These are phyloP conservation scores for Tylochromis polylepis DNA, from an alignment of 2,113 vertebrate species.

Conservation along the genomic window DNA sequence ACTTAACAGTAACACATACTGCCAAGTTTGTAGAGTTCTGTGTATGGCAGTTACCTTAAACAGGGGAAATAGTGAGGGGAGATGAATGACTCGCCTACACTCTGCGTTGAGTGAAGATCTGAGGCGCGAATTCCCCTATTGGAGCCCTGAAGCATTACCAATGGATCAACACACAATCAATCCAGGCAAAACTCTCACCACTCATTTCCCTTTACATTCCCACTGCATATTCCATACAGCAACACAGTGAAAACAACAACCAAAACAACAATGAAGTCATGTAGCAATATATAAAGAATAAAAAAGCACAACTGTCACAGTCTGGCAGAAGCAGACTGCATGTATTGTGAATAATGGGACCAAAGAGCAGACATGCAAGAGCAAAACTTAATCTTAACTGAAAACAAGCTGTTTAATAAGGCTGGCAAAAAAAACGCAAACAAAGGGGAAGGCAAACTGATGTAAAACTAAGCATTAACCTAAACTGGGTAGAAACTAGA, in stretches of 20 bases:
- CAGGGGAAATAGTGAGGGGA: neutral
- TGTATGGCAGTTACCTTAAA: neutral
- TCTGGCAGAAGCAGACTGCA: too few relatives aligned
- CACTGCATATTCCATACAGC: neutral
- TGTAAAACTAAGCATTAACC: too few relatives aligned
- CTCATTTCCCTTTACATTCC: neutral
- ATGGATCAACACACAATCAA: neutral
- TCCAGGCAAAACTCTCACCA: neutral
- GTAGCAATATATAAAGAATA: neutral
- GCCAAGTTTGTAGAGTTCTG: neutral
- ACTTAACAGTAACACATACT: neutral
- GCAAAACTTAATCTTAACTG: too few relatives aligned
- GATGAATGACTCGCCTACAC: neutral
- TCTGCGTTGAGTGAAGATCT: neutral
- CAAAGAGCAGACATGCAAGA: too few relatives aligned
- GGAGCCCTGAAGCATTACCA: neutral
- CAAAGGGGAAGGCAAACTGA: too few relatives aligned
- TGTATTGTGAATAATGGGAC: too few relatives aligned
- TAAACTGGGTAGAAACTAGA: too few relatives aligned
- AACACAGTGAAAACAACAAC: neutral
- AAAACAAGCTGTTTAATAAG: too few relatives aligned
- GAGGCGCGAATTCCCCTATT: neutral
- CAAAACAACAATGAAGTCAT: neutral
- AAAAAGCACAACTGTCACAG: neutral
- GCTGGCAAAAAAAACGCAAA: too few relatives aligned